Evolutionary conservation across 2,888 invertebrate genomes (phyloP), one percentile per base, ranked within the genome.

Genomic region (Heliconius ethilla): DNA sequence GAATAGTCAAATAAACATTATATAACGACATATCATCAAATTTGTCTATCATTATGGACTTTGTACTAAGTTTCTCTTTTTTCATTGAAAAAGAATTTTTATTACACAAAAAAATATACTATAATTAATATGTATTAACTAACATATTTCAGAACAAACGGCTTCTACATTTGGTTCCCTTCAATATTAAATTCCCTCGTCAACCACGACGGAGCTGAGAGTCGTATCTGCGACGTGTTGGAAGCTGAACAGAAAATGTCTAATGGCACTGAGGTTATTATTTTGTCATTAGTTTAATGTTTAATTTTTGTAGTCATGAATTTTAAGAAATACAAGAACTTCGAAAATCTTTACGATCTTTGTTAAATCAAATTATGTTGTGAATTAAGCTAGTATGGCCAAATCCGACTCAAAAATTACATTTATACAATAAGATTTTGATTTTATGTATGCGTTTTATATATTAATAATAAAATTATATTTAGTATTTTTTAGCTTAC

Each of bases 81-180:
- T 55, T 55, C 0, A n/a, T 55, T 7, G 22, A 2, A 55, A 55
- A 9, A 22, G 9, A 55, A 55, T n/a, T 55, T 18, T 7, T 10
- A 55, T n/a, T 9, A 55, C 3, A 9, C 9, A 55, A 55, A 22
- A n/a, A 55, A 59, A 3, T 59, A n/a, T n/a, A 59, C 10, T n/a
- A 59, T 59, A 10, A 59, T n/a, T 0, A 51, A 59, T n/a, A 3
- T 59, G n/a, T 59, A n/a, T 59, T 10, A n/a, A n/a, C n/a, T 59
- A 59, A 7, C n/a, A 11, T 10, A 22, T 88, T 67, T 83, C 86
- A 95, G 95, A 15, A 94, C 95, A 0, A 95, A 95, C 67, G 95
- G 95, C 0, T 93, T 95, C 84, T 94, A 95, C 84, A 93, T 96
- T 75, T 96, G 96, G 96, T 95, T 95, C 81, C 96, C 96, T 0